A percentile compares a stretch with the other conserved stretches of the same genome.
phyloP scores from a whole-genome alignment of 1,140 invertebrate species.

The Laupala kohalensis region DNA sequence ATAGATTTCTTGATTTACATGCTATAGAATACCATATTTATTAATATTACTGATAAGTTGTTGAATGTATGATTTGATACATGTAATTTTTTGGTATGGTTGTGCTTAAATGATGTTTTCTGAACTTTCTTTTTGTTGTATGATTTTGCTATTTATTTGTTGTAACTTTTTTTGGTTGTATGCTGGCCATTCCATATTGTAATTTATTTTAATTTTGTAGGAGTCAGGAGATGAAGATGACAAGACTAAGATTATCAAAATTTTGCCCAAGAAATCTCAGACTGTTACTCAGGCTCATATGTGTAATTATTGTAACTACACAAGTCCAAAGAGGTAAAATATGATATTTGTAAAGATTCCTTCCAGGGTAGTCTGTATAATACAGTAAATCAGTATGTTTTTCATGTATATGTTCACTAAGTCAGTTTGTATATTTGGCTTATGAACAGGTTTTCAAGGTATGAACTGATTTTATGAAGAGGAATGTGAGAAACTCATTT shows the following conservation, averaged over 20 bases:
- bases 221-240: constrained; percentile 58
- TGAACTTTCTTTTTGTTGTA: too few species aligned
- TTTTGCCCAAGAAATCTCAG: constrained; percentile 54
- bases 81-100: too few species aligned
- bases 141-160: too few species aligned
- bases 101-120: too few species aligned
- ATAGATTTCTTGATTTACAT: too few species aligned
- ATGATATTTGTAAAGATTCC: not conserved
- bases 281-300: constrained; percentile 56
- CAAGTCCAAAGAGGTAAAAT: constrained; percentile 59
- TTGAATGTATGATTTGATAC: too few species aligned
- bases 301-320: constrained; percentile 85
- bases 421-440: too few species aligned
- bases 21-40: too few species aligned
- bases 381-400: not conserved
- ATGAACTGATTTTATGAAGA: not conserved
- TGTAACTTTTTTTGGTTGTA: too few species aligned
- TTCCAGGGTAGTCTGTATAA: not conserved
- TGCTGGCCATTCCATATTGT: too few species aligned
- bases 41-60: too few species aligned
- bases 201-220: constrained; percentile 20
- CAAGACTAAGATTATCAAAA: constrained; percentile 51
- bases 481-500: not conserved
- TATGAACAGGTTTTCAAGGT: too few species aligned
- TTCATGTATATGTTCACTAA: not conserved